Conservation (phyloP, 2,888 invertebrate genomes). For the Apotomis capreana region DNA sequence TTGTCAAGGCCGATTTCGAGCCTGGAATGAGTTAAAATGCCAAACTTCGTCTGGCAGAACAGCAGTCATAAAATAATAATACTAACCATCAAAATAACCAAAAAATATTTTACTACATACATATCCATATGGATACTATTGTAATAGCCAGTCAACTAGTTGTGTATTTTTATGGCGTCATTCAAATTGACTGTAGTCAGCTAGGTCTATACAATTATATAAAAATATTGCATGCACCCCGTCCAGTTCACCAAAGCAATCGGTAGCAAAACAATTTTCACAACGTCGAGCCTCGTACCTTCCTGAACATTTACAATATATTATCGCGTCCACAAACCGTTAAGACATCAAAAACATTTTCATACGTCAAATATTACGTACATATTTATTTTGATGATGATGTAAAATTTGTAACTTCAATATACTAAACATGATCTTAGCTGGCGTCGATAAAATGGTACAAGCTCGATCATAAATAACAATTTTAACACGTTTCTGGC, state of each 20-base stretch:
- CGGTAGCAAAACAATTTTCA: not conserved
- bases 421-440: not conserved
- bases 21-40: not conserved
- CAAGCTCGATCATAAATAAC: conserved; percentile 22
- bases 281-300: not conserved
- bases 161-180: not conserved
- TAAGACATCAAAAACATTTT: not conserved
- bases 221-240: conserved; percentile 1
- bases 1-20: too few relatives aligned
- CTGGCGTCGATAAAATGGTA: not conserved
- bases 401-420: not conserved
- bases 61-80: not conserved
- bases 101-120: not conserved
- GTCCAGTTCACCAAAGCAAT: not conserved
- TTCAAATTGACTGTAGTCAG: not conserved
- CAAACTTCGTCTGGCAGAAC: too few relatives aligned
- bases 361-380: too few relatives aligned
- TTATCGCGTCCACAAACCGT: not conserved
- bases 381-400: too few relatives aligned
- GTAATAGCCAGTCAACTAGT: too few relatives aligned
- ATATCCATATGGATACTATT: too few relatives aligned
- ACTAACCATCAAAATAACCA: not conserved
- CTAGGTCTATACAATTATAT: not conserved
- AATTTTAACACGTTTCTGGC: conserved; percentile 10
- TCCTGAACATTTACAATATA: not conserved